A percentile compares a stretch with the other conserved stretches of the same genome.
These are phyloP conservation scores for Bufo gargarizans DNA, from an alignment of 2,113 vertebrate species.

Conservation along the genomic window DNA sequence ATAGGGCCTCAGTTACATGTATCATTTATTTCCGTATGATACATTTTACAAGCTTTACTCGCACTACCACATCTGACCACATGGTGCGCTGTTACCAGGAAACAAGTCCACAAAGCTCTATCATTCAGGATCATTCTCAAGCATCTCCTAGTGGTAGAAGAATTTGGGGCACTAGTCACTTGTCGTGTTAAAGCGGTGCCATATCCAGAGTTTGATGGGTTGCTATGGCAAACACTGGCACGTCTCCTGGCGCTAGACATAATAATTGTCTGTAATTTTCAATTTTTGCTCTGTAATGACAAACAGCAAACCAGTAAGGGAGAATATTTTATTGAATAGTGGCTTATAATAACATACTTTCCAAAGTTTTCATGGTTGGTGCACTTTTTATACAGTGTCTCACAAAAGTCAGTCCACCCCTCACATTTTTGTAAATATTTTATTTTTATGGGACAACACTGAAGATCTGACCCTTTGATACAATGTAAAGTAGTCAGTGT, in stretches of 20 bases:
- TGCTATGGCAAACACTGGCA: not conserved
- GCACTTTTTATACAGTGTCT: not conserved
- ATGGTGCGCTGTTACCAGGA: not conserved
- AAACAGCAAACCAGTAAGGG: not conserved
- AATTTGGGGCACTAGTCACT: not conserved
- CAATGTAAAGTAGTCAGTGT: too few species aligned
- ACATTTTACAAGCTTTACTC: not conserved
- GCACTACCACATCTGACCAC: not conserved
- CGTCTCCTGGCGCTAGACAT: too few species aligned
- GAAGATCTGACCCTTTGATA: too few species aligned
- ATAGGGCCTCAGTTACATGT: too few species aligned
- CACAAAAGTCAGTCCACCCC: too few species aligned
- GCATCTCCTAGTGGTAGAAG: not conserved
- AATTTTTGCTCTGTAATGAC: not conserved
- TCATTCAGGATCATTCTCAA: not conserved
- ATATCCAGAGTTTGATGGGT: not conserved
- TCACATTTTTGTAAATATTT: too few species aligned
- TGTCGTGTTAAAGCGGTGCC: not conserved
- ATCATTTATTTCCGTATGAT: too few species aligned
- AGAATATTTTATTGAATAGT: not conserved
- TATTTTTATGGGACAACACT: too few species aligned
- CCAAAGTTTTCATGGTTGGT: not conserved
- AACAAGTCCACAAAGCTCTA: not conserved
- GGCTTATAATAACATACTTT: not conserved
- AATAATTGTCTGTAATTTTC: slow-evolving; percentile 15